Conservation (phyloP, 1,140 invertebrate genomes). For the Venturia canescens region DNA sequence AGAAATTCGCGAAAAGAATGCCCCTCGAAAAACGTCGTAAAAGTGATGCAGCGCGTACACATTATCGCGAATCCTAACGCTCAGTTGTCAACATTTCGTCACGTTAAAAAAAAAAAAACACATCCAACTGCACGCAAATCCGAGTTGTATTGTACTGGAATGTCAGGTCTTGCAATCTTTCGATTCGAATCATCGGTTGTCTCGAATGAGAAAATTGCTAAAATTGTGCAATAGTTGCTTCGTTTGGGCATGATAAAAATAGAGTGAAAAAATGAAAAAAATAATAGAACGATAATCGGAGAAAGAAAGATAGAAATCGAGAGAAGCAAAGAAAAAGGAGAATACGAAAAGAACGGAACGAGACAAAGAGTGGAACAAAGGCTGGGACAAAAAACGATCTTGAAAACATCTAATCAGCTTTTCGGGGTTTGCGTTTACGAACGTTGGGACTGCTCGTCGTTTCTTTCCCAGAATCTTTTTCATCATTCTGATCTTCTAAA, state of each 20-base stretch:
- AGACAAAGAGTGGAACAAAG: constrained; percentile 28
- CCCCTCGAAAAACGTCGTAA: too few relatives aligned
- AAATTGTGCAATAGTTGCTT: background rate
- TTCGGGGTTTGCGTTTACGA: constrained; percentile 81
- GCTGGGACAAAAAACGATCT: constrained; percentile 51
- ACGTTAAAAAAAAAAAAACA: background rate
- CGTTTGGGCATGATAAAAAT: background rate
- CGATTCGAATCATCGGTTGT: background rate
- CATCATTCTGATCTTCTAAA: constrained; percentile 69
- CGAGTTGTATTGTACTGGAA: constrained; percentile 8
- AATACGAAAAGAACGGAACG: background rate
- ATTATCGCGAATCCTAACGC: background rate
- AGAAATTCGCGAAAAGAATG: too few relatives aligned
- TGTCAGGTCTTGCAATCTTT: constrained; percentile 11
- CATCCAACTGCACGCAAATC: background rate
- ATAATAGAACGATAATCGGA: background rate
- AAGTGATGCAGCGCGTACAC: too few relatives aligned
- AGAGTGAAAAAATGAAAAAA: background rate
- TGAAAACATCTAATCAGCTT: constrained; percentile 78
- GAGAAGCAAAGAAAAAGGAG: background rate
- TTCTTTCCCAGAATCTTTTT: constrained; percentile 67
- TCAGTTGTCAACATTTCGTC: background rate
- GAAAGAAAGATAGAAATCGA: background rate
- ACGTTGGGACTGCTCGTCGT: constrained; percentile 76
- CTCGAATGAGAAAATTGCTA: background rate